Evolutionary conservation across 2,888 invertebrate genomes (phyloP).

Genomic region (Erebia ligea): DNA sequence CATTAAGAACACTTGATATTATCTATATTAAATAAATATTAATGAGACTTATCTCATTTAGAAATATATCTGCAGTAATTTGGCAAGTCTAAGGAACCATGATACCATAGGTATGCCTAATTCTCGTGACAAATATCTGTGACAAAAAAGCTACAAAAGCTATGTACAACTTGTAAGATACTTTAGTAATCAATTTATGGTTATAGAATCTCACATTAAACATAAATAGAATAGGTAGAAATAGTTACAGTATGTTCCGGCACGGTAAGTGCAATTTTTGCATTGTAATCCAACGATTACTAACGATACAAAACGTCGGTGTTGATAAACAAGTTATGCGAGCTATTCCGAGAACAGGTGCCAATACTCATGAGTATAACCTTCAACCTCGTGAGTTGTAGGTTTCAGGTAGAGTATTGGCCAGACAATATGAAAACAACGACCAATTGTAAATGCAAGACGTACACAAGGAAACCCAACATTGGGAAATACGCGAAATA

Average conservation of each 20-base stretch:
- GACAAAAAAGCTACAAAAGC: not conserved
- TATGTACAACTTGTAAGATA: not conserved
- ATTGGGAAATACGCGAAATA: constrained; percentile 11
- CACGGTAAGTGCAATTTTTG: constrained; percentile 17
- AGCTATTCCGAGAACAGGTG: constrained; percentile 24
- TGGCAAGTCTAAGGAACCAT: not conserved
- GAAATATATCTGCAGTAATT: not conserved
- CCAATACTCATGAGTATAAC: constrained; percentile 18
- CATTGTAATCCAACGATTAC: constrained; percentile 17
- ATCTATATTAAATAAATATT: not conserved
- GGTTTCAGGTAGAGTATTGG: constrained; percentile 7
- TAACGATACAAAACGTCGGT: constrained; percentile 11
- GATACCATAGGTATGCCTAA: not conserved
- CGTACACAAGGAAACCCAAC: constrained; percentile 16
- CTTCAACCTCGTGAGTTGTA: constrained; percentile 24
- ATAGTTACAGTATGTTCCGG: not conserved
- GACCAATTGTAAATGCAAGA: constrained; percentile 15
- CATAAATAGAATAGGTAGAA: not conserved
- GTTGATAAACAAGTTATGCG: constrained; percentile 32
- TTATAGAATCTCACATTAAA: not conserved
- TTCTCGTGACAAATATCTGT: not conserved
- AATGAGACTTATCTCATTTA: not conserved
- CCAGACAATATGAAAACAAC: constrained; percentile 20
- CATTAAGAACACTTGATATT: constrained; percentile 1
- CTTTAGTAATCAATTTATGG: not conserved